These are phyloP conservation scores for Tinea pellionella DNA, from an alignment of 2,888 invertebrate genomes.

Conservation along the genomic window DNA sequence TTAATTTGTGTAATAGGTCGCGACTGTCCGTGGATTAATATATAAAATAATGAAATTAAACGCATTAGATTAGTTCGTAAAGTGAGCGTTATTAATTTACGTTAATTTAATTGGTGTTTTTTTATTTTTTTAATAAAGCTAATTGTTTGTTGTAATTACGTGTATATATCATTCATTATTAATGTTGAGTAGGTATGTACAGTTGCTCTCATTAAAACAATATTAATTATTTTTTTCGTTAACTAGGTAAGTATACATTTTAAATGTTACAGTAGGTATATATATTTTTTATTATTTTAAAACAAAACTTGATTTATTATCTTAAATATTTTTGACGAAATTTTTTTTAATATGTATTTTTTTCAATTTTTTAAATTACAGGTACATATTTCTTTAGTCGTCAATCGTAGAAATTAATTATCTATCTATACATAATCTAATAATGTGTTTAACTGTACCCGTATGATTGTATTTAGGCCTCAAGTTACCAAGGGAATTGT, in stretches of 20 bases:
- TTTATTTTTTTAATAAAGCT: slow-evolving; percentile 29
- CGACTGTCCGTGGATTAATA: slow-evolving; percentile 21
- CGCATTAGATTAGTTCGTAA: slow-evolving; percentile 31
- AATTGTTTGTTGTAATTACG: slow-evolving; percentile 33
- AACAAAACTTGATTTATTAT: no score
- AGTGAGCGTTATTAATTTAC: slow-evolving; percentile 30
- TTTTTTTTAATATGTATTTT: no score
- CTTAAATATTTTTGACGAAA: no score
- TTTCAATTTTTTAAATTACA: background rate
- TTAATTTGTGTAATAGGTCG: slow-evolving; percentile 23
- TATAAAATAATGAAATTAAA: slow-evolving; percentile 19
- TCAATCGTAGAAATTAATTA: no score
- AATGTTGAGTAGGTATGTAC: slow-evolving; percentile 3
- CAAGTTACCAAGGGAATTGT: slow-evolving; percentile 9
- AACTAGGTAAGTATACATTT: no score
- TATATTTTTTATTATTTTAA: no score
- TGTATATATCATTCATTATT: slow-evolving; percentile 11
- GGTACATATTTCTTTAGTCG: no score
- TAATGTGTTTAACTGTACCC: background rate
- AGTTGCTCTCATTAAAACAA: no score
- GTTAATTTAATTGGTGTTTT: slow-evolving; percentile 28
- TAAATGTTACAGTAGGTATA: no score
- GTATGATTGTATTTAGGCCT: slow-evolving; percentile 8
- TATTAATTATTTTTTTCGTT: background rate
- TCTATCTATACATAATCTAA: no score